Base-by-base conservation (phyloP, 2,797 vertebrate species). In the Pseudomugil gertrudae region DNA sequence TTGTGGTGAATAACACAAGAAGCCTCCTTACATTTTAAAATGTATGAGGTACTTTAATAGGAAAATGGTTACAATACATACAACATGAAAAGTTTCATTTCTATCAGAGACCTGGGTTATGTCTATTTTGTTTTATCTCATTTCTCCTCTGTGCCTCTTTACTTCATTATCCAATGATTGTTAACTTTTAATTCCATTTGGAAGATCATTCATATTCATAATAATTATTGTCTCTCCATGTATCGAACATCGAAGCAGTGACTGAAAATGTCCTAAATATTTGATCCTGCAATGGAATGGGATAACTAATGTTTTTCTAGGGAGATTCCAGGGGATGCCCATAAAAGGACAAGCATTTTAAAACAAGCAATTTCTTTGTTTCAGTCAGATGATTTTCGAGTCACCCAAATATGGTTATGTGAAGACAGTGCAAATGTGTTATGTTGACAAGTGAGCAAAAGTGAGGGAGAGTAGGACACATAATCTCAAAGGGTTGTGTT, bases 301-400 rank as follows among this genome's bases (percentile, higher is more conserved):
- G 21, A 32, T 15, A 50, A 23, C 30, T 27, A 35, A 47, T 59
- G 38, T 1, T 50, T 66, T 57, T 21, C 3, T 26, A 53, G 36
- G 52, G 15, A 47, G 64, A 2, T 63, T 53, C 32, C 36, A 68
- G 29, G 9, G 2, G 24, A 43, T 52, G n/a, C 35, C 56, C 38
- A 79, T 76, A 48, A 75, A 79, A 85, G 69, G 14, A 15, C 17
- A 40, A 40, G 36, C 36, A 71, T 56, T 43, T 61, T 45, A 67
- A 48, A 84, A 91, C 70, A 84, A 86, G 72, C 47, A 58, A 40
- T 48, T 68, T 24, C 38, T 81, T 40, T 85, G 38, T 80, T 69
- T 57, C 7, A 72, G 76, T 81, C 76, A 76, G 63, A 45, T 66
- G 78, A 72, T 69, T 64, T 17, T 19, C 9, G 11, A 21, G 63